Evolutionary conservation across 2,113 vertebrate species (phyloP).

Genomic region (Alligator mississippiensis): DNA sequence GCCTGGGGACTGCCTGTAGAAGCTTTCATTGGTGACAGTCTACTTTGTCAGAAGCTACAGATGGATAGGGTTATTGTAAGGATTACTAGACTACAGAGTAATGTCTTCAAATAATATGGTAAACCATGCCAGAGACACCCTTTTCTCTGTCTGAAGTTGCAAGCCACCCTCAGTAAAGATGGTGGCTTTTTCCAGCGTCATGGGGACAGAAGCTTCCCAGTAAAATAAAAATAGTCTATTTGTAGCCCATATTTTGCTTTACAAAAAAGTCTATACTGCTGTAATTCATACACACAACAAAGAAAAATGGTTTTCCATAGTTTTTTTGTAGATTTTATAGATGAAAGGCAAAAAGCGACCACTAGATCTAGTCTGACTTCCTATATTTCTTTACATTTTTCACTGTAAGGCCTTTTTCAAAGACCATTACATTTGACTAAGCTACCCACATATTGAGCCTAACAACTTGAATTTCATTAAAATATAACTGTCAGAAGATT

Average conservation of each 20-base stretch:
- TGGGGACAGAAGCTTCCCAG: background rate
- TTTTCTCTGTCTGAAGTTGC: no score
- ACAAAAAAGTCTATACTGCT: background rate
- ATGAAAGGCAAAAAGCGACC: background rate
- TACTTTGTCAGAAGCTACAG: no score
- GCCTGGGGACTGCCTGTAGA: no score
- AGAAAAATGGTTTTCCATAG: background rate
- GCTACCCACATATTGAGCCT: background rate
- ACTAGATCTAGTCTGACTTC: background rate
- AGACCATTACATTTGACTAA: no score
- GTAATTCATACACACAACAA: background rate
- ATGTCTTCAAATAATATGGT: no score
- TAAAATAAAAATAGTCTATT: background rate
- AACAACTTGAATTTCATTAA: background rate
- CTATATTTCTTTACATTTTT: background rate
- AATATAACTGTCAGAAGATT: background rate
- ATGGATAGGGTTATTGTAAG: no score
- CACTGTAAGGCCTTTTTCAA: no score
- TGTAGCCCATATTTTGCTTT: no score
- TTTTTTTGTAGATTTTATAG: background rate
- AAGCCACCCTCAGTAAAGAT: no score
- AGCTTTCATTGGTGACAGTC: no score
- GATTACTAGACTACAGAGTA: no score
- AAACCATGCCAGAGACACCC: no score
- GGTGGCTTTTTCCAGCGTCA: background rate